phyloP scores from a whole-genome alignment of 2,888 invertebrate genomes.

The Luperina testacea region DNA sequence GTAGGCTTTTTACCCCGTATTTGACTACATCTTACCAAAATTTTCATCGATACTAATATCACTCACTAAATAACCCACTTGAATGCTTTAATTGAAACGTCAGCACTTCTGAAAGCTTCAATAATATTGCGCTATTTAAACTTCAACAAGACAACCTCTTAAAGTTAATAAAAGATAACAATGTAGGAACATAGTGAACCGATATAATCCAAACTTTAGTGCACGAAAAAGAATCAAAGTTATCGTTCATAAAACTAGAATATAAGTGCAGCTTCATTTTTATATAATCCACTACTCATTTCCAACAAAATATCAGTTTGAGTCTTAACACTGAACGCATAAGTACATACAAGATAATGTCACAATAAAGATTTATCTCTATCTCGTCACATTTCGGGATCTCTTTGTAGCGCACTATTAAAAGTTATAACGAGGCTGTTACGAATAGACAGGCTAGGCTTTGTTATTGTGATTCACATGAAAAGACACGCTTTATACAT shows the following conservation, averaged over 20 bases:
- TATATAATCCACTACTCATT: conserved; percentile 47
- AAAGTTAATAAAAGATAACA: conserved; percentile 42
- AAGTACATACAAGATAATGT: conserved; percentile 64
- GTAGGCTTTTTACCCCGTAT: not conserved
- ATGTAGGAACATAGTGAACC: conserved; percentile 37
- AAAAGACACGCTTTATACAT: conserved; percentile 68
- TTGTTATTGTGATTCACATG: conserved; percentile 73
- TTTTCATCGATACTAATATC: conserved; percentile 43
- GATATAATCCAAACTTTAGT: conserved; percentile 44
- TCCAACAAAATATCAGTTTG: conserved; percentile 43
- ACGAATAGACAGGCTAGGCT: conserved; percentile 71
- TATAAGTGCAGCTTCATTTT: conserved; percentile 43
- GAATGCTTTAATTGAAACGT: conserved; percentile 42
- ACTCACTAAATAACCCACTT: conserved; percentile 33
- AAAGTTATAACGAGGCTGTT: conserved; percentile 87
- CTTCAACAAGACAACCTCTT: conserved; percentile 2
- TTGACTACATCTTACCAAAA: conserved; percentile 13
- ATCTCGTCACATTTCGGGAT: conserved; percentile 73
- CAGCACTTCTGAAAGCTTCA: conserved; percentile 37
- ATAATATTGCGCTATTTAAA: conserved; percentile 20
- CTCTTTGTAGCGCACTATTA: conserved; percentile 84
- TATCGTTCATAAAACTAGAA: conserved; percentile 56
- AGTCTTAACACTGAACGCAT: conserved; percentile 43
- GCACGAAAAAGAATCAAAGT: conserved; percentile 51
- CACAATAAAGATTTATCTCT: conserved; percentile 67